phyloP scores from a whole-genome alignment of 2,797 vertebrate genomes.

The Alauda arvensis region DNA sequence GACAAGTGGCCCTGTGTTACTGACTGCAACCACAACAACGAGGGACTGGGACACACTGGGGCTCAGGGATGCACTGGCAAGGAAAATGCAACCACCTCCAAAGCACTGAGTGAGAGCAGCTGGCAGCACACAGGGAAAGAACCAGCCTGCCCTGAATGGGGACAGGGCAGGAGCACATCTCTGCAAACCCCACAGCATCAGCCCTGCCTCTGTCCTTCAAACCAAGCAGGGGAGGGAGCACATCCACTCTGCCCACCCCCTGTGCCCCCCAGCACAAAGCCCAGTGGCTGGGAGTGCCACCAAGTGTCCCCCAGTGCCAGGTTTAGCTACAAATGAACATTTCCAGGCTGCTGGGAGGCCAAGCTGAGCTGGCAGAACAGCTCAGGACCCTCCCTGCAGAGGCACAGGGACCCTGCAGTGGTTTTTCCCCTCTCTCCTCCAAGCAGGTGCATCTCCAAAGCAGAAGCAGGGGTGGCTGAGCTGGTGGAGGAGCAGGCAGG shows the following conservation, averaged over 20 bases:
- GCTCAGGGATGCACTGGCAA: background rate
- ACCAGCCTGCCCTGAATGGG: background rate
- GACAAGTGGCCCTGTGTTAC: background rate
- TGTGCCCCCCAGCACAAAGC: background rate
- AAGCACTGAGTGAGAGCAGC: background rate
- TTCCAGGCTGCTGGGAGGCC: rapidly evolving
- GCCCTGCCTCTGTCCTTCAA: background rate
- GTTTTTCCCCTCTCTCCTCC: background rate
- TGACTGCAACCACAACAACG: background rate
- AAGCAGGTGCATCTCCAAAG: background rate
- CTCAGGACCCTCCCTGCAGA: background rate
- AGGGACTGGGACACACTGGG: background rate
- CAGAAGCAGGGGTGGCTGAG: background rate
- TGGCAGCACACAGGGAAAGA: background rate
- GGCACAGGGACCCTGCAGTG: background rate
- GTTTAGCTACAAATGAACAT: rapidly evolving
- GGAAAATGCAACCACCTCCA: background rate
- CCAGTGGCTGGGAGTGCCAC: background rate
- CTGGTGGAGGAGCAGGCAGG: background rate
- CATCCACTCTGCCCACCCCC: background rate
- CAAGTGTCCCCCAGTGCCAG: background rate
- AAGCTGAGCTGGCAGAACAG: background rate
- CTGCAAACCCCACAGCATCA: background rate
- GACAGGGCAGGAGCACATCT: background rate
- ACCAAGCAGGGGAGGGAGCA: background rate